Conservation (phyloP, 1,140 invertebrate species). For the Bicyclus anynana region DNA sequence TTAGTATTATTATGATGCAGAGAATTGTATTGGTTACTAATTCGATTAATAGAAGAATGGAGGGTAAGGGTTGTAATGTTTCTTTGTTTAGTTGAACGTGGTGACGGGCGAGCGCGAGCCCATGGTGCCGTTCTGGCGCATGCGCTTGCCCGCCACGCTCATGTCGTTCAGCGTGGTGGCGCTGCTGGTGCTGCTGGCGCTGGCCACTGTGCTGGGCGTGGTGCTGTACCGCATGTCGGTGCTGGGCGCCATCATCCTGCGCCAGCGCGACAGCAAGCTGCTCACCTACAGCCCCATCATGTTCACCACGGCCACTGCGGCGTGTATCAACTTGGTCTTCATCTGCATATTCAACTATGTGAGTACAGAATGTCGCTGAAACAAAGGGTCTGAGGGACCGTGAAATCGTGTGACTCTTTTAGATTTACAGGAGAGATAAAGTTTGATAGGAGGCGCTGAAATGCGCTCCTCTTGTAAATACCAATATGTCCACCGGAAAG, state of each 20-base stretch:
- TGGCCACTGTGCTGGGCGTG: conserved; percentile 92
- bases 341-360: conserved; percentile 93
- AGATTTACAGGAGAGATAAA: too few species aligned
- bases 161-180: conserved; percentile 91
- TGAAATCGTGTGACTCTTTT: too few species aligned
- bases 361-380: conserved; percentile 42
- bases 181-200: conserved; percentile 86
- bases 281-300: conserved; percentile 86
- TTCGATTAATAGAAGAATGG: too few species aligned
- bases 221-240: conserved; percentile 95
- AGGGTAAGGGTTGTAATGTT: background rate
- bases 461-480: too few species aligned
- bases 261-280: conserved; percentile 67
- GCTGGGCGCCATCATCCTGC: conserved; percentile 80
- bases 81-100: conserved; percentile 77
- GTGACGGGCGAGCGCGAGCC: conserved; percentile 90
- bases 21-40: too few species aligned
- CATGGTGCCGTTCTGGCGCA: conserved; percentile 92
- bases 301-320: conserved; percentile 90
- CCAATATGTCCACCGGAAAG: too few species aligned
- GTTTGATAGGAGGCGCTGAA: too few species aligned
- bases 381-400: too few species aligned
- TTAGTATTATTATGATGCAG: too few species aligned
- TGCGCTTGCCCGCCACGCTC: conserved; percentile 88
- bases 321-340: conserved; percentile 90